Evolutionary conservation across 2,113 vertebrate species (phyloP).

Genomic region (Hoplias malabaricus): DNA sequence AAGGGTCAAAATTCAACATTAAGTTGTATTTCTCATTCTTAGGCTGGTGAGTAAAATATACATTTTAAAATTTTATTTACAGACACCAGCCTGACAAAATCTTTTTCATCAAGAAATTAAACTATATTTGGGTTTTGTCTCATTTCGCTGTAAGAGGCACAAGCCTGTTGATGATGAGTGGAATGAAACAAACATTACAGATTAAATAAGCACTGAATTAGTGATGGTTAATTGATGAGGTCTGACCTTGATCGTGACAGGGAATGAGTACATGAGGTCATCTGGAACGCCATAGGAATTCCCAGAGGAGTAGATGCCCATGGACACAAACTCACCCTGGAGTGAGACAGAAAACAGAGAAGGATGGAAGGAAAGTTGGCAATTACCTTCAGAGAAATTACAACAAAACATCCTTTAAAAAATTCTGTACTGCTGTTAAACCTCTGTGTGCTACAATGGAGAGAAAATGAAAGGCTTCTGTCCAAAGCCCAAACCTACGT

Average conservation of each 20-base stretch:
- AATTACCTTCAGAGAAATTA: too few species aligned
- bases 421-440: not conserved
- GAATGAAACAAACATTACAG: not conserved
- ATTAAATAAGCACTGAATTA: not conserved
- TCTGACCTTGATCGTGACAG: slow-evolving; percentile 88
- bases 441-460: not conserved
- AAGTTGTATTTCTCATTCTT: too few species aligned
- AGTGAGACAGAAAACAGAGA: slow-evolving; percentile 28
- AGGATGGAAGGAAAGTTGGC: not conserved
- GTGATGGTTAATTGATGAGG: not conserved
- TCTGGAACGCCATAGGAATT: slow-evolving; percentile 88
- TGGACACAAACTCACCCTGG: slow-evolving; percentile 94
- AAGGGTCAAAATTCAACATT: too few species aligned
- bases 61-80: too few species aligned
- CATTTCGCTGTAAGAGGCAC: not conserved
- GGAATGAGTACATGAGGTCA: slow-evolving; percentile 94
- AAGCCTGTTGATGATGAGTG: slow-evolving; percentile 4
- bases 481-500: slow-evolving; percentile 68
- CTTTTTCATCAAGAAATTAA: too few species aligned
- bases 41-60: too few species aligned
- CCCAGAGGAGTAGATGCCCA: slow-evolving; percentile 90
- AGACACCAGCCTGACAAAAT: too few species aligned
- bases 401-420: not conserved
- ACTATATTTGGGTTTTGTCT: too few species aligned
- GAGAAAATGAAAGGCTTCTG: not conserved